Conservation (phyloP, 2,113 vertebrate species). For the zebrafish (Danio rerio) region GRCz12tu NC_133195.1:30155501-30156000, state of each 20-base stretch:
- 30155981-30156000: not conserved
- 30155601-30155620: not conserved
- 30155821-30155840: not conserved
- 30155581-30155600: slow-evolving; percentile 73
- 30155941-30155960: not conserved
- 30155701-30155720: slow-evolving; percentile 6
- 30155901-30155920: not conserved
- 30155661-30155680: no score
- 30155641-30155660: not conserved
- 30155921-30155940: not conserved
- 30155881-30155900: no score
- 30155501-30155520: slow-evolving; percentile 78
- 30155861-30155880: not conserved
- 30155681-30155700: not conserved
- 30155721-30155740: not conserved
- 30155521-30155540: slow-evolving; percentile 81
- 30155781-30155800: not conserved
- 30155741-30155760: no score
- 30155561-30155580: slow-evolving; percentile 81
- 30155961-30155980: slow-evolving; percentile 26
- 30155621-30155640: not conserved
- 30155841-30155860: not conserved
- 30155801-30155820: not conserved
- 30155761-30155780: not conserved
- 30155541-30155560: slow-evolving; percentile 84